Base-by-base conservation (phyloP, 2,888 invertebrate genomes). In the Leistus spinibarbis region DNA sequence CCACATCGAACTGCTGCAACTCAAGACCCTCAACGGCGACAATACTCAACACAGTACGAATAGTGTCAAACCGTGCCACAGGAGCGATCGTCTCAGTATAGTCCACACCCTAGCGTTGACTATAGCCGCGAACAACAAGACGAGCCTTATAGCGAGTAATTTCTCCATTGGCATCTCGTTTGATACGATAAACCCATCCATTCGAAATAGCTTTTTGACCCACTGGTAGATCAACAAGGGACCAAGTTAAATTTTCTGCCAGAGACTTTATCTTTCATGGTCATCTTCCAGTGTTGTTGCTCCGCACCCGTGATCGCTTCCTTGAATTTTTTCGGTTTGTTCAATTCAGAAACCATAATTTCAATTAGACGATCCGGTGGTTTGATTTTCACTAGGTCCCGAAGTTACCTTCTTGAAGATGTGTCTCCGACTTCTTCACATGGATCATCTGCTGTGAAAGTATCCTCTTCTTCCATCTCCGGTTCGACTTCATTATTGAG, bases 71-170 rank as follows among this genome's bases (percentile, higher is more conserved):
- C 63, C 79, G 77, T 0, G 76, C 79, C 0, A 81, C 81, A 17
- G 81, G 81, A 64, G 80, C 79, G 54, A 79, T 80, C 1, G 78
- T 81, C 73, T 82, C 78, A 19, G 78, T 24, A 65, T 79, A 80
- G 67, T 81, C 79, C 5, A 79, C 73, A 3, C 80, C 79, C 56
- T 70, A 20, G 3, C 63, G 73, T 70, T 80, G 79, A 3, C 40
- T 63, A 22, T 69, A 79, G 9, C 80, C 79, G 53, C 78, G 71
- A 0, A 77, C 79, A 24, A 80, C 80, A 0, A 81, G 77, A 17
- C 81, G 65, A 19, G 78, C 81, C 68, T 80, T 81, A 77, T 76
- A 79, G 7, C 76, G 40, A 2, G 76, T 62, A 3, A 77, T 63
- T 4, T 54, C 68, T 1, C 71, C 77, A 54, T 79, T 66, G 3